These are phyloP conservation scores for Psittacula derbiana DNA, from an alignment of 2,797 vertebrate species.

Conservation along the genomic window DNA sequence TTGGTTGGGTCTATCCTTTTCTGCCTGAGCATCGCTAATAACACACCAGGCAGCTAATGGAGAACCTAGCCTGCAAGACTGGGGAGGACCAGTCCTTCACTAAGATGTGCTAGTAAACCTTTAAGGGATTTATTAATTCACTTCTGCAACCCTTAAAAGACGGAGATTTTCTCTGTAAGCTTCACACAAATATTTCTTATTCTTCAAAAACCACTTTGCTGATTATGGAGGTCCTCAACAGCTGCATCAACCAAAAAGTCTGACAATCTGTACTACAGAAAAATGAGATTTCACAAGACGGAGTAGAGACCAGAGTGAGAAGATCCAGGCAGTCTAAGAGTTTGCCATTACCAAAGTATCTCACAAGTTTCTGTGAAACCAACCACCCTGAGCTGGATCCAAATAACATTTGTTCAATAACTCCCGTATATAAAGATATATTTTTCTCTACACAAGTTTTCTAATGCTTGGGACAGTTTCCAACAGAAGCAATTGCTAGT, in stretches of 20 bases:
- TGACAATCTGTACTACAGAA: background rate
- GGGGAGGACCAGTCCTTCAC: background rate
- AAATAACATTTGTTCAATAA: background rate
- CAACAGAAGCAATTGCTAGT: background rate
- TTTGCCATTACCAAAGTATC: background rate
- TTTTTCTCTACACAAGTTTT: background rate
- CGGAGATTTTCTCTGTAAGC: background rate
- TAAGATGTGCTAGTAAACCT: background rate
- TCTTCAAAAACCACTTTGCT: background rate
- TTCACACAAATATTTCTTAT: fast-evolving
- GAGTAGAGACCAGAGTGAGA: background rate
- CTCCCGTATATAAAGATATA: background rate
- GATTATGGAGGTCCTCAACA: background rate
- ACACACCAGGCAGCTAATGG: background rate
- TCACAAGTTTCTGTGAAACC: background rate
- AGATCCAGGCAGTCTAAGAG: background rate
- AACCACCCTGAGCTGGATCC: background rate
- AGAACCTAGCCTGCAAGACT: background rate
- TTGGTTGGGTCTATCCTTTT: background rate
- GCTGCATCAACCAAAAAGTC: too few relatives aligned
- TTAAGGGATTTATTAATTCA: background rate
- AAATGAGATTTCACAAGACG: background rate
- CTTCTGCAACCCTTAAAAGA: background rate
- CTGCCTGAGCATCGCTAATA: background rate
- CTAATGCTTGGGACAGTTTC: background rate